phyloP scores from a whole-genome alignment of 2,797 vertebrate species.

The Momotus momota region DNA sequence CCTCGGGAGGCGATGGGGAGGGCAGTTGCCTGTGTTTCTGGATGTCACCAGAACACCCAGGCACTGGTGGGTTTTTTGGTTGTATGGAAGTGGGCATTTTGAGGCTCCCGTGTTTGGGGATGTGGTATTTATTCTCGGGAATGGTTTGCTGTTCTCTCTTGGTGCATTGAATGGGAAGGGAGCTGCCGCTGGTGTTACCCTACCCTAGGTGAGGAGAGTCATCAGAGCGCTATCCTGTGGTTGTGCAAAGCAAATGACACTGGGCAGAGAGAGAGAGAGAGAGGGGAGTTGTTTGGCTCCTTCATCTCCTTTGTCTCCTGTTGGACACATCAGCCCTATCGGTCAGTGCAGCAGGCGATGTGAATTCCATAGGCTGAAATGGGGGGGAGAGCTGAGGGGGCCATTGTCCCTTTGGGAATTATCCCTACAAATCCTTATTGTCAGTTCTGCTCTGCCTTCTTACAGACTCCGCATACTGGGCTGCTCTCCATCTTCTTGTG shows the following conservation, averaged over 20 bases:
- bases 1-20: background rate
- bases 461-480: background rate
- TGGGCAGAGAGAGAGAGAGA: background rate
- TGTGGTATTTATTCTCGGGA: background rate
- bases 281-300: background rate
- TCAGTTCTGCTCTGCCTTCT: background rate
- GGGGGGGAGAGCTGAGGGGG: background rate
- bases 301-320: background rate
- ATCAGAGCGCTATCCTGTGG: background rate
- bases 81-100: background rate
- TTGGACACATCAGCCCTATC: background rate
- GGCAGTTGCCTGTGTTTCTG: background rate
- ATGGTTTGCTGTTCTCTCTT: background rate
- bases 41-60: background rate
- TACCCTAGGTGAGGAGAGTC: background rate
- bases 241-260: background rate
- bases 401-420: background rate
- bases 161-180: background rate
- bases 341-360: background rate
- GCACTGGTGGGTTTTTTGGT: background rate
- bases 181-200: background rate
- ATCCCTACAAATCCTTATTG: background rate
- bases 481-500: background rate
- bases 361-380: background rate
- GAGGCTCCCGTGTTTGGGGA: background rate